phyloP scores from a whole-genome alignment of 1,140 invertebrate genomes.

The Paraescarpia echinospica region DNA sequence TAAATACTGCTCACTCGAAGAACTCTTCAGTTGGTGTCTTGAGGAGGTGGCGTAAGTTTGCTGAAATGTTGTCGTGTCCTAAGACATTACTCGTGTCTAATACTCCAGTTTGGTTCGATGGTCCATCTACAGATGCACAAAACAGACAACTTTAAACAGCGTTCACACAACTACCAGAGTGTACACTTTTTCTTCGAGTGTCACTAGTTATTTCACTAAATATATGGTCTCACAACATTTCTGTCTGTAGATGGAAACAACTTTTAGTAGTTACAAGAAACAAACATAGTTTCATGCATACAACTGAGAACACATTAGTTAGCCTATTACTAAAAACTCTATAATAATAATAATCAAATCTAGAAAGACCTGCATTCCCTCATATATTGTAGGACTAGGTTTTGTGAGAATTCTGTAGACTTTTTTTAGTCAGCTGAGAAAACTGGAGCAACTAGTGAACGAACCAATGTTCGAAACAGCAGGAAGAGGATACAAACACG shows the following conservation, averaged over 20 bases:
- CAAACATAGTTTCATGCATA: not conserved
- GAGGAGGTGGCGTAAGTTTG: not conserved
- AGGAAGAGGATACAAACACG: no score
- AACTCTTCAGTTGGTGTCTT: constrained; percentile 20
- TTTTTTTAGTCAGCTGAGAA: no score
- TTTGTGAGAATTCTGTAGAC: no score
- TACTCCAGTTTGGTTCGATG: not conserved
- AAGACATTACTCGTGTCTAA: not conserved
- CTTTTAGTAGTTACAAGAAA: not conserved
- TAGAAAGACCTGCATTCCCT: no score
- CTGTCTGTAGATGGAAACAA: not conserved
- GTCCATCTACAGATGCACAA: not conserved
- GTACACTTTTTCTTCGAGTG: not conserved
- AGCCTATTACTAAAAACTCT: not conserved
- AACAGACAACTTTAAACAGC: not conserved
- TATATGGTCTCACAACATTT: not conserved
- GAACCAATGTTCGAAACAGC: no score
- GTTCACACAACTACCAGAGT: not conserved
- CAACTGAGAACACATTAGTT: not conserved
- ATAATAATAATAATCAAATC: no score
- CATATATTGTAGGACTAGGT: no score
- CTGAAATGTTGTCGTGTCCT: not conserved
- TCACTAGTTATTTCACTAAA: not conserved
- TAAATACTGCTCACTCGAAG: constrained; percentile 12
- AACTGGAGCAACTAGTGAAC: no score